These are phyloP conservation scores for Camponotus floridanus DNA, from an alignment of 1,140 invertebrate species.

Conservation along the genomic window DNA sequence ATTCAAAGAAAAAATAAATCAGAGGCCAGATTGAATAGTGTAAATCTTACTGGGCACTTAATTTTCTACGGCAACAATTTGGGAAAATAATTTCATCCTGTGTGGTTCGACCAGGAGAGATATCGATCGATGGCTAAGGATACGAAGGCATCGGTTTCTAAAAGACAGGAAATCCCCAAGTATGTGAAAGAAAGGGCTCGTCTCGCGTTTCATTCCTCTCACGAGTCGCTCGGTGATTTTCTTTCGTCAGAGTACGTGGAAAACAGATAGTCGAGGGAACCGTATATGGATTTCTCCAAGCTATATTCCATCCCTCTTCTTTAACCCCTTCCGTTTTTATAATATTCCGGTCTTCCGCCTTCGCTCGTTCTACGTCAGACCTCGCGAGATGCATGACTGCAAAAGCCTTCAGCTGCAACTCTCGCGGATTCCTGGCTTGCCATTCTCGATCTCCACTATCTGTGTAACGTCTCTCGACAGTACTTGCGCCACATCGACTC, in stretches of 20 bases:
- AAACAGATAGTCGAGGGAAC: conserved; percentile 64
- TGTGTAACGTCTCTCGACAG: conserved; percentile 2
- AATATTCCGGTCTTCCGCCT: conserved; percentile 49
- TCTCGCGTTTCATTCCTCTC: conserved; percentile 61
- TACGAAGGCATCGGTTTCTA: conserved; percentile 26
- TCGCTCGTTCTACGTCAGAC: conserved; percentile 53
- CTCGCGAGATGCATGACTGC: conserved; percentile 46
- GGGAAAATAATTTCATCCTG: neutral
- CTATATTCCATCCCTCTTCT: conserved; percentile 80
- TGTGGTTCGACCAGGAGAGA: neutral
- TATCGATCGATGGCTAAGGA: conserved; percentile 27
- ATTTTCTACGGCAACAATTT: neutral
- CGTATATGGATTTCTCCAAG: conserved; percentile 76
- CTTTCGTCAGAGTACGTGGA: conserved; percentile 68
- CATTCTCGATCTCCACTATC: conserved; percentile 44
- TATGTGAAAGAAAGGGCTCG: conserved; percentile 7
- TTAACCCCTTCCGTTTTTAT: conserved; percentile 57
- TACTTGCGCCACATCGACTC: conserved; percentile 13
- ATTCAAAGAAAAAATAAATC: too few relatives aligned
- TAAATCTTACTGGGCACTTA: neutral
- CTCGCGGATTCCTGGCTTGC: conserved; percentile 28
- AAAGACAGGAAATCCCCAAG: conserved; percentile 21
- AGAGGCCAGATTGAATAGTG: too few relatives aligned
- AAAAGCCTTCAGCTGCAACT: conserved; percentile 2
- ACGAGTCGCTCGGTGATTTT: conserved; percentile 58